Conservation (phyloP, 2,888 invertebrate genomes). For the Ophraella communa region DNA sequence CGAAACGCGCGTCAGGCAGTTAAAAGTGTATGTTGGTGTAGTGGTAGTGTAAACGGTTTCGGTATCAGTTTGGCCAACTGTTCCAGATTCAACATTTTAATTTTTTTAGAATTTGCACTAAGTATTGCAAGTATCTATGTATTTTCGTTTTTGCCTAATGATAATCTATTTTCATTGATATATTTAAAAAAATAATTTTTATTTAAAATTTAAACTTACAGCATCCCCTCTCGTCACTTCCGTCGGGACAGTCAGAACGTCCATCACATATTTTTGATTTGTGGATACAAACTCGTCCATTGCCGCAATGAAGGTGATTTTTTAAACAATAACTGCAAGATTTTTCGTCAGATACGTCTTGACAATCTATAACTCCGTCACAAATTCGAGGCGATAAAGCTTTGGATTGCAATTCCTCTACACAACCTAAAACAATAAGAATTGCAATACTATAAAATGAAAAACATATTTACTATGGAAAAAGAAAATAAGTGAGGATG, state of each 20-base stretch:
- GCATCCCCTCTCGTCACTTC: constrained; percentile 85
- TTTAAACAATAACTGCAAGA: constrained; percentile 79
- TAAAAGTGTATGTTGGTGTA: too few relatives aligned
- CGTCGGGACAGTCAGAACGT: constrained; percentile 82
- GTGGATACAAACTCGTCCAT: constrained; percentile 77
- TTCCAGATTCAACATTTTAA: too few relatives aligned
- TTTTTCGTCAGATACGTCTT: constrained; percentile 82
- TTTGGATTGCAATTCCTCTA: constrained; percentile 73
- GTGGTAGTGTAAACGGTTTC: too few relatives aligned
- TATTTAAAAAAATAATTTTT: not conserved
- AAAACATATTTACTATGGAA: constrained; percentile 36
- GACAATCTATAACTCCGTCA: constrained; percentile 87
- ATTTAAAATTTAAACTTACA: constrained; percentile 64
- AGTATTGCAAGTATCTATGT: too few relatives aligned
- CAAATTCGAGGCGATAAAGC: constrained; percentile 81
- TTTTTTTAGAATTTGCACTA: too few relatives aligned
- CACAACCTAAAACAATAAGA: constrained; percentile 67
- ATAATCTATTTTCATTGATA: too few relatives aligned
- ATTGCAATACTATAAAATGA: not conserved
- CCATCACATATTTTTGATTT: constrained; percentile 79
- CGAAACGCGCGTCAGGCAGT: too few relatives aligned
- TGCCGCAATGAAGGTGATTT: constrained; percentile 79
- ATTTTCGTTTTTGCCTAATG: too few relatives aligned
- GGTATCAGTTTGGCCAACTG: too few relatives aligned
- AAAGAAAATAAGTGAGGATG: too few relatives aligned